These are phyloP conservation scores for Bombyx mandarina DNA, from an alignment of 1,140 invertebrate genomes.

Conservation along the genomic window DNA sequence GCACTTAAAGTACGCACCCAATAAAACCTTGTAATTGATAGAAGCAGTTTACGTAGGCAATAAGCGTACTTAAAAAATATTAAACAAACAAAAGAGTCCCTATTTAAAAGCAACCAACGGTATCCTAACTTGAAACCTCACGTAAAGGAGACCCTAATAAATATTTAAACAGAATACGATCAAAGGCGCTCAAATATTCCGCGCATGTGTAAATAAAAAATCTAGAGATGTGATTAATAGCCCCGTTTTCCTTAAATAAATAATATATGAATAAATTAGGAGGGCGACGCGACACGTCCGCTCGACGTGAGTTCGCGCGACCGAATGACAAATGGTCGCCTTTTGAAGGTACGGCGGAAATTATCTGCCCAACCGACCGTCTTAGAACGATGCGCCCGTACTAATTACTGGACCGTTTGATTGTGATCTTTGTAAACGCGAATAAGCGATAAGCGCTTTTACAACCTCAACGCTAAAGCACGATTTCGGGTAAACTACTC, in stretches of 20 bases:
- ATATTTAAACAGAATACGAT: conserved; percentile 45
- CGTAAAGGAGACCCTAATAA: conserved; percentile 27
- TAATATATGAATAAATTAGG: conserved; percentile 69
- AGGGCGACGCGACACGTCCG: conserved; percentile 50
- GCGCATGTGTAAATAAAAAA: conserved; percentile 60
- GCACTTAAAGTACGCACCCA: no score
- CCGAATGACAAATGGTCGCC: conserved; percentile 65
- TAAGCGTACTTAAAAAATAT: no score
- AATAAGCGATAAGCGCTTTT: conserved; percentile 25
- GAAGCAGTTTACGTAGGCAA: no score
- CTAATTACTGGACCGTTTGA: conserved; percentile 67
- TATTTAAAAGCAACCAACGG: no score
- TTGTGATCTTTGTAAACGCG: conserved; percentile 37
- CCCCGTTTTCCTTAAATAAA: conserved; percentile 67
- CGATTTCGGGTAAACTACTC: not conserved
- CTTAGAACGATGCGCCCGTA: conserved; percentile 53
- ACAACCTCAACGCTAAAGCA: conserved; percentile 1
- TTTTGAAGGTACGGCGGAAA: conserved; percentile 67
- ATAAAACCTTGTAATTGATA: no score
- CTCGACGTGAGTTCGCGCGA: conserved; percentile 52
- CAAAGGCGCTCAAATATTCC: conserved; percentile 51
- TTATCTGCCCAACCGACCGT: conserved; percentile 66
- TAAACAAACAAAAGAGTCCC: no score
- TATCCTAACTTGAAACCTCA: not conserved
- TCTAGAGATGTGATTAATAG: conserved; percentile 65